phyloP scores from a whole-genome alignment of 92 coral and sea anemone species.

The Heteractis magnifica region DNA sequence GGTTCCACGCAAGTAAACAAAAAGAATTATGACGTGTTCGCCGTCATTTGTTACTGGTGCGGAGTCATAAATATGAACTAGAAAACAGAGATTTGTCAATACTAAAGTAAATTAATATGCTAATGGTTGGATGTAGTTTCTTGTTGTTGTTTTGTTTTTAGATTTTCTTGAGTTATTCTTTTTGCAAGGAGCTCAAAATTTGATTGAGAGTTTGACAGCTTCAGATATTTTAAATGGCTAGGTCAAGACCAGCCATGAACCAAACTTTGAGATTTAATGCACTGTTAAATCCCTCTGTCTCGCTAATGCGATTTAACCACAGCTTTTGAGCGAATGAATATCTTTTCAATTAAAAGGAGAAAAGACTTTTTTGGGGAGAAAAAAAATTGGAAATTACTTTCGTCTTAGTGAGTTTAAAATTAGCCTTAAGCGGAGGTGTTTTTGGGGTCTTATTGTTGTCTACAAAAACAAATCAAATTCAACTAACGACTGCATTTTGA shows the following conservation, averaged over 20 bases:
- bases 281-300: neutral
- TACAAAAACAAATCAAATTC: constrained; percentile 5
- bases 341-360: neutral
- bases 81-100: neutral
- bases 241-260: neutral
- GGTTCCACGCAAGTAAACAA: neutral
- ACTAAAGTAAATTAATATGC: neutral
- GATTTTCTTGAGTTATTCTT: neutral
- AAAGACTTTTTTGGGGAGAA: neutral
- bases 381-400: neutral
- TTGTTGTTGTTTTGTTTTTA: neutral
- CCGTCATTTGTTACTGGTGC: neutral
- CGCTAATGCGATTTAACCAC: constrained; percentile 7
- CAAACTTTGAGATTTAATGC: constrained; percentile 1
- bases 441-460: neutral
- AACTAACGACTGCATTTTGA: neutral
- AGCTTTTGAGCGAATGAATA: neutral
- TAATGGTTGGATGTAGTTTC: neutral
- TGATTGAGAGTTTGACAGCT: neutral
- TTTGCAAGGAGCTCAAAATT: neutral
- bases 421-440: constrained; percentile 7
- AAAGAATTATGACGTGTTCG: neutral
- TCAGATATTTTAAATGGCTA: neutral
- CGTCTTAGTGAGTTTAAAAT: neutral
- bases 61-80: neutral